Base-by-base conservation (phyloP, 2,888 invertebrate species). In the Drepana falcataria region DNA sequence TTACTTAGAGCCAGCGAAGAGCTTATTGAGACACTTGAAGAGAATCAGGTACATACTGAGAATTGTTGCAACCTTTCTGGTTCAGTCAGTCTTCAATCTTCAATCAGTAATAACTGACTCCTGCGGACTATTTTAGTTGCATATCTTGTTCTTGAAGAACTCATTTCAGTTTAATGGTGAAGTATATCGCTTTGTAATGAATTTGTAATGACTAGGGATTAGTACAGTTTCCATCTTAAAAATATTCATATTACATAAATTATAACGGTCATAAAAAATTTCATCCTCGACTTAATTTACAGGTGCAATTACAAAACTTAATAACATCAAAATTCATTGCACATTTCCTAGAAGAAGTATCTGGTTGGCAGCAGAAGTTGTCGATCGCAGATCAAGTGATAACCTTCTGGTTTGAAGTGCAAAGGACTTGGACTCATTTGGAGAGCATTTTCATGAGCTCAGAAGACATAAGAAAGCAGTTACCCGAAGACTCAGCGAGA, bases 381-480 rank as follows among this genome's bases (percentile, higher is more conserved):
- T 96, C 96, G 59, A 94, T 96, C 63, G 98, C 98, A 44, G 99
- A 99, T 89, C 97, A 98, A 91, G 98, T 96, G 5, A 96, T 97
- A 53, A 95, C 96, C 0, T 92, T 96, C 4, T 97, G 97, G 97
- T 97, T 98, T 89, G 98, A 98, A 90, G 98, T 99, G 35, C 99
- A 99, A 87, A 92, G 98, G 55, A 98, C 98, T 35, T 99, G 99
- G 99, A 96, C 96, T 71, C 98, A 99, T 87, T 93, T 99, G 59
- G 98, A 99, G 88, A 98, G 98, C 71, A 99, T 99, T 79, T 99
- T 99, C 81, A 98, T 98, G 95, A 98, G 98, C 65, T 98, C 98
- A 0, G 98, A 99, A 82, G 99, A 99, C 83, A 99, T 99, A 67
- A 93, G 98, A 57, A 96, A 95, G 75, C 98, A 99, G 81, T 87